A percentile compares a stretch with the other conserved stretches of the same genome.
phyloP scores from a whole-genome alignment of 2,888 invertebrate species.

The Coelogynopora nodosa region DNA sequence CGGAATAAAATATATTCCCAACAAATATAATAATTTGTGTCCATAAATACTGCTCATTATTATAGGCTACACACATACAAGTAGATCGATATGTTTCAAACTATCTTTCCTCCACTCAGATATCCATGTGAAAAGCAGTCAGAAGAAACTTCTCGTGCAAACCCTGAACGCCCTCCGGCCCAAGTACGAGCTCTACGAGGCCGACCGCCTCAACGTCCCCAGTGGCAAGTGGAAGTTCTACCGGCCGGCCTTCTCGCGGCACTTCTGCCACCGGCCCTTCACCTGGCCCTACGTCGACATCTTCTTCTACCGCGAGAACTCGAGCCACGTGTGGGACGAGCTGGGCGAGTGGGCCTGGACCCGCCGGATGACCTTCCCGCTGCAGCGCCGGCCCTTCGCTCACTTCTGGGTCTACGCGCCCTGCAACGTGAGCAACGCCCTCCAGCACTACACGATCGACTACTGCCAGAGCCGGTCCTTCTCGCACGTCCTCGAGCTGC shows the following conservation, averaged over 20 bases:
- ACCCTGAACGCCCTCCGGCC: not conserved
- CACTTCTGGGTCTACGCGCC: conserved; percentile 44
- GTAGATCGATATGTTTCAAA: no score
- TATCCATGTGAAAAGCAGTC: not conserved
- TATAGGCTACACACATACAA: no score
- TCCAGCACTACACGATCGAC: not conserved
- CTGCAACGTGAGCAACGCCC: conserved; percentile 35
- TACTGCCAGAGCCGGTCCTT: conserved; percentile 26
- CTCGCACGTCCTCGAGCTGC: conserved; percentile 34
- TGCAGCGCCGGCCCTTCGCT: conserved; percentile 48
- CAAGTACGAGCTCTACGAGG: not conserved
- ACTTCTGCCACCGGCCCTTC: conserved; percentile 35
- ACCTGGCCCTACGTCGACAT: conserved; percentile 53
- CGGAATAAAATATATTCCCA: no score
- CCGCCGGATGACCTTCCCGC: conserved; percentile 48
- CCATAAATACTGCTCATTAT: no score
- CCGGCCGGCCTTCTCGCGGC: not conserved
- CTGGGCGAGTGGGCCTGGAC: conserved; percentile 42
- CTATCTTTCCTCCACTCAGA: no score
- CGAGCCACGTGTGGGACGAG: conserved; percentile 50
- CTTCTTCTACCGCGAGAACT: conserved; percentile 52
- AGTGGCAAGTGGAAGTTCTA: conserved; percentile 33
- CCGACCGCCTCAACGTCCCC: not conserved
- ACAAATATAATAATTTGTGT: no score
- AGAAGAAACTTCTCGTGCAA: not conserved